Evolutionary conservation across 1,140 invertebrate species (phyloP), one percentile per base, ranked within the genome.

Genomic region (Metaphire vulgaris): DNA sequence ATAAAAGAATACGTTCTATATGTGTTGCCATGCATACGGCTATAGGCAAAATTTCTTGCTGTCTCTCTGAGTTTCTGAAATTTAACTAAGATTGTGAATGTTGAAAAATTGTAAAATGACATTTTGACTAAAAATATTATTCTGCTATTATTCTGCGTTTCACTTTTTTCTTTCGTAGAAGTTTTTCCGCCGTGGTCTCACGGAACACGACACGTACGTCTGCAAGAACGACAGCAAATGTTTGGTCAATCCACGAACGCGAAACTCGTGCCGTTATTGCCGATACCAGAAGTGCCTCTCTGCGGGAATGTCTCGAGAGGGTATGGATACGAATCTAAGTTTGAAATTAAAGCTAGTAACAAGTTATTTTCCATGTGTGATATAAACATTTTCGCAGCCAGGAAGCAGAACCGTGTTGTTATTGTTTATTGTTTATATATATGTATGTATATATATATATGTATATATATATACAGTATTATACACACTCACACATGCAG

Each of bases 241-340:
- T 86, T 91, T 95, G 76, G 97, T 98, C 85, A 97, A 96, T 86
- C 97, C 96, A 87, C 95, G 96, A 87, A 97, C 96, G 84, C 90
- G 96, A 74, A 98, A 95, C 21, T 93, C 93, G 16, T 98, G 96
- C 87, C 95, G 97, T 84, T 93, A 93, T 1, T 98, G 95, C 83
- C 90, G 95, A 26, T 89, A 97, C 81, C 89, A 93, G 81, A 97
- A 97, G 87, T 97, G 95, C 84, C 87, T 97, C 1, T 84, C 92
- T 81, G 94, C 96, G 33, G 95, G 95, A 68, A 98, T 98, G 96
- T 96, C 94, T 14, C 95, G 96, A 86, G 94, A 92, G 69, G 86
- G 84, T 89, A 41, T 31, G 73, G 2, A 71, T 28, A 67, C 66
- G 26, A 12, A 1, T 1, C 12, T 12, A 12, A 1, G n/a, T n/a